Evolutionary conservation across 2,888 invertebrate genomes (phyloP), one percentile per base, ranked within the genome.

Genomic region (Parnassius smintheus): DNA sequence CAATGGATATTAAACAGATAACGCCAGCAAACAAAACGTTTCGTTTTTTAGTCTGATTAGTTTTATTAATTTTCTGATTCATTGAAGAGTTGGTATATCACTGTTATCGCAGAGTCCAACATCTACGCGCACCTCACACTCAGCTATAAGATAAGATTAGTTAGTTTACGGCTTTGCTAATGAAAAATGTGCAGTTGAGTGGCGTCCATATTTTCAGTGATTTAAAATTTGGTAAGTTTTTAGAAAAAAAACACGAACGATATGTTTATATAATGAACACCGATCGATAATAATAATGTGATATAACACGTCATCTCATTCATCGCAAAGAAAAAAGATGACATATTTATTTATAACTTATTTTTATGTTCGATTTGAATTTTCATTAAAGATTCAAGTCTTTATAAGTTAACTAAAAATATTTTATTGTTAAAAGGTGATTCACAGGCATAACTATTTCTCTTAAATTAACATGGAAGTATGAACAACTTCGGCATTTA

Each of bases 141-240:
- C 35, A 45, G 56, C 61, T 52, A 46, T 64, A 61, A 55, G 72
- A 73, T 73, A 71, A 73, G 72, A 73, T 72, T 68, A 70, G 65
- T 66, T 63, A 56, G 66, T 68, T 70, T 67, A 68, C 66, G 41
- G 62, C 66, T 62, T 65, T 61, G 64, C 66, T 73, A 72, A 73
- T 72, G 71, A 71, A 72, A 68, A 70, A 61, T 67, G 68, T 56
- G 46, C 69, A 66, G 65, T 66, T 59, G 9, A 18, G 46, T 42
- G 45, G 46, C 44, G 13, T 35, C n/a, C 50, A 45, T 44, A 48
- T 3, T 45, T 55, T 50, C 50, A n/a, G 58, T 59, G 49, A n/a
- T 44, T 62, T 52, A 57, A 62, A 52, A 35, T 11, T 56, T 46
- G 53, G 62, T 62, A 44, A 62, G 62, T 62, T 48, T 48, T 49